Conservation (phyloP, 2,113 vertebrate species). For the Mormoops blainvillei region DNA sequence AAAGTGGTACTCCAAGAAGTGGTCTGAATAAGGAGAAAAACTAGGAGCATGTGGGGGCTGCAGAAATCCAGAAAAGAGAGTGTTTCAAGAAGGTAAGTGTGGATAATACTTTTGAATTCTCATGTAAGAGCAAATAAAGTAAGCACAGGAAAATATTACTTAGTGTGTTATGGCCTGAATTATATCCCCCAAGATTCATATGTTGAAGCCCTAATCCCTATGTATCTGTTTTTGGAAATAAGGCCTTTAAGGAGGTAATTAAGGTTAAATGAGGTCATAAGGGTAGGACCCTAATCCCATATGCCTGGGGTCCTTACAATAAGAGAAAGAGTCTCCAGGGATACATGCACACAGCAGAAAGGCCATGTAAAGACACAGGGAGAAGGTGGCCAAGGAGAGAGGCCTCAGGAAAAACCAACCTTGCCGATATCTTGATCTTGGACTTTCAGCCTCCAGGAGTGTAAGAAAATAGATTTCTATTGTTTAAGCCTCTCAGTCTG, state of each 20-base stretch:
- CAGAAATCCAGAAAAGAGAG: not conserved
- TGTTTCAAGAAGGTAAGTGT: not conserved
- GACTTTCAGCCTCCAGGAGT: not conserved
- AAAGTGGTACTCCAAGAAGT: not conserved
- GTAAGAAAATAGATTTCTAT: not conserved
- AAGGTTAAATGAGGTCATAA: not conserved
- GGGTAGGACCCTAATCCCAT: not conserved
- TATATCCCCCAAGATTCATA: not conserved
- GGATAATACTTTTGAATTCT: not conserved
- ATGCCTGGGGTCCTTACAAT: not conserved
- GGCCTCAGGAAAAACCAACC: not conserved
- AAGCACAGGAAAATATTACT: not conserved
- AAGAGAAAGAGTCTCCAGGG: not conserved
- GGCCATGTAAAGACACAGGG: not conserved
- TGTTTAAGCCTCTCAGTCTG: not conserved
- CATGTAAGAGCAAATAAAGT: not conserved
- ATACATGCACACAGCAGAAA: rapidly evolving
- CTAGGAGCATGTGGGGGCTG: rapidly evolving
- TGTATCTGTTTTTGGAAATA: not conserved
- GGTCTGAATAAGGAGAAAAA: not conserved
- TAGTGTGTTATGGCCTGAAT: not conserved
- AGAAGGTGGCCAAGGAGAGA: not conserved
- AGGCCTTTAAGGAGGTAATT: not conserved
- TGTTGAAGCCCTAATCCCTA: not conserved
- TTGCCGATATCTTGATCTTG: no score